Percentiles rank a stretch among this genome's conserved stretches.
These are phyloP conservation scores for Hycleus phaleratus DNA, from an alignment of 1,140 invertebrate genomes.

Conservation along the genomic window DNA sequence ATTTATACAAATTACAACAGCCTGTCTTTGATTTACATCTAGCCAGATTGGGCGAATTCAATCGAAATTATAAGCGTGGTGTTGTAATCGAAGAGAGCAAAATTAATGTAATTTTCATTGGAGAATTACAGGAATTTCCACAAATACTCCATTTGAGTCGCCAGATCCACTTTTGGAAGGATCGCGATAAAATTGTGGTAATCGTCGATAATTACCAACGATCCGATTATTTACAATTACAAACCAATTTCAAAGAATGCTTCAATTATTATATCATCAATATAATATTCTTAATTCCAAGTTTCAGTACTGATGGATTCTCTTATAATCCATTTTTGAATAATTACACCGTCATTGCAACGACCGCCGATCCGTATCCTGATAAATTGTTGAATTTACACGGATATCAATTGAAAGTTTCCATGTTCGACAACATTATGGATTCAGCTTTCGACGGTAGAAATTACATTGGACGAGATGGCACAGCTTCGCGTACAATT, in stretches of 20 bases:
- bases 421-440: conserved; percentile 2
- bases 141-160: background rate
- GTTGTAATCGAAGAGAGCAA: conserved; percentile 6
- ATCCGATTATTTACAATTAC: background rate
- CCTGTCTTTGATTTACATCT: too few relatives aligned
- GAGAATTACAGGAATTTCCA: background rate
- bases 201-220: background rate
- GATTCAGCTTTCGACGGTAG: background rate
- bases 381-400: conserved; percentile 3
- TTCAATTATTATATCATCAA: conserved; percentile 3
- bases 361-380: background rate
- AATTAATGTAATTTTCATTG: background rate
- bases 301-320: background rate
- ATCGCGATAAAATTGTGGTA: conserved; percentile 1
- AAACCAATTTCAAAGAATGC: background rate
- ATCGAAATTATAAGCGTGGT: background rate
- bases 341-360: background rate
- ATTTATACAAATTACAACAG: too few relatives aligned
- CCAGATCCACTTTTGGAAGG: conserved; percentile 6
- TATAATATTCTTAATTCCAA: background rate
- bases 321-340: conserved; percentile 5
- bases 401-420: conserved; percentile 4
- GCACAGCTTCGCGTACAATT: background rate
- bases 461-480: background rate
- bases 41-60: background rate